Conservation (phyloP, 2,797 vertebrate genomes). For the Taeniopygia guttata region DNA sequence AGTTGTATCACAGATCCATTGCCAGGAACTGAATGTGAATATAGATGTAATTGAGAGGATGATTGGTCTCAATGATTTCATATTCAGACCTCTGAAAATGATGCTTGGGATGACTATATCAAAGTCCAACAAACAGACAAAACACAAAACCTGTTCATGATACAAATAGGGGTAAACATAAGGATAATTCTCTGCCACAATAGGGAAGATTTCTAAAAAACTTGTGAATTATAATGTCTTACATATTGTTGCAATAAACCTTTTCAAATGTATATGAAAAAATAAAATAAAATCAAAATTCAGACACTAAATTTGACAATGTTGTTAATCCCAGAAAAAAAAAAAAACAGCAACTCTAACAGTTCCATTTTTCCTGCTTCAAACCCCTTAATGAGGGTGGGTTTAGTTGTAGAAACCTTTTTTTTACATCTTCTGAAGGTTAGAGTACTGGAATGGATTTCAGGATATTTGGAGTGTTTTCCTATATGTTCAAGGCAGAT, state of each 20-base stretch:
- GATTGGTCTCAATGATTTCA: background rate
- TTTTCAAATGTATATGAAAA: background rate
- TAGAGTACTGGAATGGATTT: background rate
- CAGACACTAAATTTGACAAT: rapidly evolving
- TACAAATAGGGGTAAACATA: background rate
- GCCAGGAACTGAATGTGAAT: background rate
- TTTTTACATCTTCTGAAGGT: background rate
- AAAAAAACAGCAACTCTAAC: rapidly evolving
- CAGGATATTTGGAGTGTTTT: background rate
- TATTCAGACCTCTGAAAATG: background rate
- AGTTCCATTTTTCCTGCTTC: background rate
- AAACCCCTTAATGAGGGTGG: background rate
- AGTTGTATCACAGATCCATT: background rate
- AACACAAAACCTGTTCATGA: background rate
- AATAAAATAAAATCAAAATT: background rate
- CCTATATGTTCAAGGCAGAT: background rate
- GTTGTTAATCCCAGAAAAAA: background rate
- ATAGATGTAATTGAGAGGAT: background rate
- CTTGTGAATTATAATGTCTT: background rate
- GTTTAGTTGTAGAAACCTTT: background rate
- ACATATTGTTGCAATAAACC: background rate
- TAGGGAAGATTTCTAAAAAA: background rate
- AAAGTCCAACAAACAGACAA: background rate
- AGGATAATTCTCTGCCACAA: background rate
- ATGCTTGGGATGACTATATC: background rate